A percentile compares a stretch with the other conserved stretches of the same genome.
Evolutionary conservation across 2,113 vertebrate species (phyloP).

Genomic region (Hiodon alosoides): DNA sequence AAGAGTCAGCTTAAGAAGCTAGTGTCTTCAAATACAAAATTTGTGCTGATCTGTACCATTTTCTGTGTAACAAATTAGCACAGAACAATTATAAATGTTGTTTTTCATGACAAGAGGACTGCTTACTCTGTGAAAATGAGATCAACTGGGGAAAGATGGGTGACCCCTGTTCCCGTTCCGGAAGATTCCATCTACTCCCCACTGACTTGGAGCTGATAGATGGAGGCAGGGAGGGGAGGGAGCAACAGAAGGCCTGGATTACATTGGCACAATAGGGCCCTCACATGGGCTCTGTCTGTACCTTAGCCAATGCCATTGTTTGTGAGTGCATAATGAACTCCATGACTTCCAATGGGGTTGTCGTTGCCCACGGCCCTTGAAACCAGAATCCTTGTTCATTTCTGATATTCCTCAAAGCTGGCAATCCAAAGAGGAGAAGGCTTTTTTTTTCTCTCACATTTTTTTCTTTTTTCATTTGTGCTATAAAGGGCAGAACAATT

Average conservation of each 20-base stretch:
- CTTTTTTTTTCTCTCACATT: conserved; percentile 11
- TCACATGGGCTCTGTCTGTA: conserved; percentile 34
- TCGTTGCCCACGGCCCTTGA: conserved; percentile 35
- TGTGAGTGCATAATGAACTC: conserved; percentile 66
- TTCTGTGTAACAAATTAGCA: neutral
- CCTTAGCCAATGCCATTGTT: conserved; percentile 69
- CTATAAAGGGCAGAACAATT: conserved; percentile 53
- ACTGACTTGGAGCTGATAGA: neutral
- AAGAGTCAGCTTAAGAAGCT: neutral
- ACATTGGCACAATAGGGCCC: neutral
- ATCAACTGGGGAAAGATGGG: neutral
- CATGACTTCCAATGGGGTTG: conserved; percentile 55
- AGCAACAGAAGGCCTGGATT: neutral
- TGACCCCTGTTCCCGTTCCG: neutral
- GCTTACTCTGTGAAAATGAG: conserved; percentile 4
- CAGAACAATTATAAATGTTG: neutral
- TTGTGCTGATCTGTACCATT: neutral
- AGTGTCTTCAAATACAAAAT: neutral
- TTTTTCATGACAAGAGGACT: conserved; percentile 8
- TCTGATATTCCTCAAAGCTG: conserved; percentile 70
- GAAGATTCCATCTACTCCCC: conserved; percentile 6
- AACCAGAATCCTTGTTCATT: conserved; percentile 61
- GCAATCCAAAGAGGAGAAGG: conserved; percentile 48
- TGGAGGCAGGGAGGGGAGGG: neutral
- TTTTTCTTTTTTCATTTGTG: conserved; percentile 18